These are phyloP conservation scores for Dynastes grantii DNA, from an alignment of 2,888 invertebrate species.

Conservation along the genomic window DNA sequence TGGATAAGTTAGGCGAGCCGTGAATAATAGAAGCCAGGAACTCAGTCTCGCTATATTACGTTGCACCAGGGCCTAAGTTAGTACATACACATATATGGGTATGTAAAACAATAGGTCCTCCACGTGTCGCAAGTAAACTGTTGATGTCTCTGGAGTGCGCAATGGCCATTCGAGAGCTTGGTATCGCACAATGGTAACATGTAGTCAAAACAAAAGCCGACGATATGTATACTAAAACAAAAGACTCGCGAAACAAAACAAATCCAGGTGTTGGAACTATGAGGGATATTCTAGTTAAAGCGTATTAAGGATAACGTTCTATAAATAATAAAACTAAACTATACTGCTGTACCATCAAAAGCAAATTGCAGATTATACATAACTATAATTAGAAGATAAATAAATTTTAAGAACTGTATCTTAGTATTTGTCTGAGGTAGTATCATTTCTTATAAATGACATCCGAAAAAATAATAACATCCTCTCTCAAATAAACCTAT, in stretches of 20 bases:
- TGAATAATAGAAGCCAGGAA: conserved; percentile 20
- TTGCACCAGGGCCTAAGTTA: background rate
- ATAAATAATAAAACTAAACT: no score
- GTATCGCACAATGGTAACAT: background rate
- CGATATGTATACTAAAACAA: background rate
- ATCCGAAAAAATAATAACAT: no score
- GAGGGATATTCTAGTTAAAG: no score
- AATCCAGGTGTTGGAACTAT: background rate
- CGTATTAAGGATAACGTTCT: no score
- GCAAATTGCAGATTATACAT: no score
- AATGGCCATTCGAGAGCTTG: conserved; percentile 3
- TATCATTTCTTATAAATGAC: no score
- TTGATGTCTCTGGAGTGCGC: background rate
- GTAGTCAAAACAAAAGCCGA: conserved; percentile 15
- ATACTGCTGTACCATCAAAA: no score
- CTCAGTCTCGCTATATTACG: background rate
- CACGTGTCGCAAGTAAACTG: conserved; percentile 75
- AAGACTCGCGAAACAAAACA: conserved; percentile 2
- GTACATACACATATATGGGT: background rate
- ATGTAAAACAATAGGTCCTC: conserved; percentile 26
- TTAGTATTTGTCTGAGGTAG: no score
- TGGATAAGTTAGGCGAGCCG: background rate
- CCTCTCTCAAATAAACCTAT: no score
- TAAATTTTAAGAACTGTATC: no score
- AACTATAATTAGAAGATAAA: no score